Evolutionary conservation across 2,113 vertebrate species (phyloP).

Genomic region (Seriola quinqueradiata): DNA sequence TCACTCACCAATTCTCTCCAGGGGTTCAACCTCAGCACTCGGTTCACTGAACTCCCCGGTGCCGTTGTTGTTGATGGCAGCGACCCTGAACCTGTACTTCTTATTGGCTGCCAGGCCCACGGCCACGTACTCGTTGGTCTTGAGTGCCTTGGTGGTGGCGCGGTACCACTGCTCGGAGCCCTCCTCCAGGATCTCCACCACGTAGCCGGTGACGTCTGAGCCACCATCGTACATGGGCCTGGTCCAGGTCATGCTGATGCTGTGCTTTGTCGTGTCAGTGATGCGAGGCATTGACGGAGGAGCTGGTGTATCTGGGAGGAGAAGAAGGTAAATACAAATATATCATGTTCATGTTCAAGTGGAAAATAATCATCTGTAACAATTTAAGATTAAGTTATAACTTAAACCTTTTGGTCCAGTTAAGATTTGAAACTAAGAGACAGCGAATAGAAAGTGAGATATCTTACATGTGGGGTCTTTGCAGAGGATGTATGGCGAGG

Average conservation of each 20-base stretch:
- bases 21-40: slow-evolving; percentile 89
- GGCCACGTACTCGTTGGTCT: slow-evolving; percentile 89
- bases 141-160: slow-evolving; percentile 88
- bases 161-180: slow-evolving; percentile 93
- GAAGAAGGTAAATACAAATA: background rate
- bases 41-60: slow-evolving; percentile 95
- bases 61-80: slow-evolving; percentile 92
- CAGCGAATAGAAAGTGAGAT: background rate
- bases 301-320: slow-evolving; percentile 91
- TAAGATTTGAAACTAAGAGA: background rate
- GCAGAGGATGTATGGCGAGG: slow-evolving; percentile 93
- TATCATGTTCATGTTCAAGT: background rate
- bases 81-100: slow-evolving; percentile 95
- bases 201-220: slow-evolving; percentile 91
- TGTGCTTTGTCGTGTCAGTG: slow-evolving; percentile 94
- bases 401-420: background rate
- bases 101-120: slow-evolving; percentile 89
- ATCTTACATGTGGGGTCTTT: slow-evolving; percentile 96
- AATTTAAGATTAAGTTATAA: background rate
- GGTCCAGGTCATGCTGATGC: slow-evolving; percentile 96
- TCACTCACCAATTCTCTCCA: slow-evolving; percentile 93
- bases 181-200: slow-evolving; percentile 97
- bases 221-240: slow-evolving; percentile 97
- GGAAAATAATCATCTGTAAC: background rate
- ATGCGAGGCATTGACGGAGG: slow-evolving; percentile 94